These are phyloP conservation scores for Abramis brama DNA, from an alignment of 2,113 vertebrate genomes.

Conservation along the genomic window DNA sequence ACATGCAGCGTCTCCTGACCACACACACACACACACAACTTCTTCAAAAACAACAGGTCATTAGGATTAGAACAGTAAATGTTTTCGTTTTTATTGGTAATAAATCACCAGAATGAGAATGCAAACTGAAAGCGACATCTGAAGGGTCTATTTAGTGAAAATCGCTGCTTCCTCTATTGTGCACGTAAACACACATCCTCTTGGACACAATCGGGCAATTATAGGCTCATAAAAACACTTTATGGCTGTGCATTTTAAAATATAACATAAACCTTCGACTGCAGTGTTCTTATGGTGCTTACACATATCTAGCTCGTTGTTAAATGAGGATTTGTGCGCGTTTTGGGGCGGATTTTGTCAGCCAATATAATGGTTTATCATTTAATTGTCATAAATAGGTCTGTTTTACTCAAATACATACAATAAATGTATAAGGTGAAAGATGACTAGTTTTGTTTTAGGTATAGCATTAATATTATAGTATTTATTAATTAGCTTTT, in stretches of 20 bases:
- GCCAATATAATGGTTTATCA: neutral
- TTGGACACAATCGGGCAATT: neutral
- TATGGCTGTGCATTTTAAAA: no score
- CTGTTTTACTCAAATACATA: neutral
- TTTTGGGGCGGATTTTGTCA: neutral
- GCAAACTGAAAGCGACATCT: neutral
- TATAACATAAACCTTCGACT: neutral
- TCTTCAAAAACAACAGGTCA: neutral
- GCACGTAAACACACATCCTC: neutral
- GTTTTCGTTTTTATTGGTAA: neutral
- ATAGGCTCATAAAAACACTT: neutral
- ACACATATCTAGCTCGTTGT: neutral
- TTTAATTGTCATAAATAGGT: neutral
- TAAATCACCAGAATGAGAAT: neutral
- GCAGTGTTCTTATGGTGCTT: neutral
- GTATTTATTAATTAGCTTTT: no score
- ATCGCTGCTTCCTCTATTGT: neutral
- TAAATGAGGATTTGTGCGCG: neutral
- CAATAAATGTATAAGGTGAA: no score
- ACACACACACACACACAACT: neutral
- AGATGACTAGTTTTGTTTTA: neutral
- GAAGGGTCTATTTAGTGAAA: neutral
- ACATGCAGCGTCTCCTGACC: constrained; percentile 11
- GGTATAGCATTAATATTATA: no score
- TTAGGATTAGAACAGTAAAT: no score